These are phyloP conservation scores for Orchesella cincta DNA, from an alignment of 1,140 invertebrate genomes.

Conservation along the genomic window DNA sequence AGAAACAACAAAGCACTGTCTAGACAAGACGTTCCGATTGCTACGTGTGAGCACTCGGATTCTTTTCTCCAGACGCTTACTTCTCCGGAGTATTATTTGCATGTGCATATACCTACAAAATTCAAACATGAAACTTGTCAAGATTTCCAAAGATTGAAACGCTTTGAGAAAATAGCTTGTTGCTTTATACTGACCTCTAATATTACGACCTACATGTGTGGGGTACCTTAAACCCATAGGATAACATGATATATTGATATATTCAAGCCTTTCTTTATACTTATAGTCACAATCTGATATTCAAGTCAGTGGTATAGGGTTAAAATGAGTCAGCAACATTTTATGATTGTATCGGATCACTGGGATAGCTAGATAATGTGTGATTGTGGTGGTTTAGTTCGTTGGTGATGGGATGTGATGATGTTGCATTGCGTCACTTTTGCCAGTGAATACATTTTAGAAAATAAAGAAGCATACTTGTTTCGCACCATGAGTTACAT, in stretches of 20 bases:
- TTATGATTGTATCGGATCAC: slow-evolving; percentile 3
- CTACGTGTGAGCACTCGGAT: no score
- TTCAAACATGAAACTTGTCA: not conserved
- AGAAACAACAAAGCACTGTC: not conserved
- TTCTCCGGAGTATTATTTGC: not conserved
- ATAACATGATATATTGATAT: no score
- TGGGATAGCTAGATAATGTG: not conserved
- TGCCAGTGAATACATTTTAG: not conserved
- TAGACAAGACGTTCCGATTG: not conserved
- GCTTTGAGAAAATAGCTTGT: not conserved
- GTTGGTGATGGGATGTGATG: not conserved
- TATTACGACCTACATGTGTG: not conserved
- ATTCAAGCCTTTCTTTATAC: not conserved
- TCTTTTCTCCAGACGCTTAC: not conserved
- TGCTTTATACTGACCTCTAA: not conserved
- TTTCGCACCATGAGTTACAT: not conserved
- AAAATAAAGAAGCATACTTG: not conserved
- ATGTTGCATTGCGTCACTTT: not conserved
- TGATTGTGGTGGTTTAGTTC: not conserved
- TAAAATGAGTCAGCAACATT: slow-evolving; percentile 10
- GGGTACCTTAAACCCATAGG: not conserved
- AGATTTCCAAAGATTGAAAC: not conserved
- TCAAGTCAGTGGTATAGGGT: not conserved
- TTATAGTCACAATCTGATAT: not conserved
- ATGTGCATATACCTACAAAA: not conserved